Conservation (phyloP, 1,140 invertebrate species). For the Pogonus chalceus region DNA sequence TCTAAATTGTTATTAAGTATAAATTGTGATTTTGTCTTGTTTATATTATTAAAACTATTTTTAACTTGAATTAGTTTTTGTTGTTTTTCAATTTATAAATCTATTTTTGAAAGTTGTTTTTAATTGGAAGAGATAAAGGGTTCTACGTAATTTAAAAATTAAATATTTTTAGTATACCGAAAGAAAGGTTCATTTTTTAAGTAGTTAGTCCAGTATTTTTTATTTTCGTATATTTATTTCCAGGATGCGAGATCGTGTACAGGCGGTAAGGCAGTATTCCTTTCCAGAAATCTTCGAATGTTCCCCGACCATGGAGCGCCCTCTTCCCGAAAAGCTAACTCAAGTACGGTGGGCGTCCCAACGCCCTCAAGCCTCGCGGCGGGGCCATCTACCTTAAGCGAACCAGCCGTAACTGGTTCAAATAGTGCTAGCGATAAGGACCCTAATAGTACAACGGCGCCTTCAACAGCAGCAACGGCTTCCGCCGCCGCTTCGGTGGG, state of each 20-base stretch:
- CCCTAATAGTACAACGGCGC: not conserved
- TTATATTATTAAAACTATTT: too few species aligned
- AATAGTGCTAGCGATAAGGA: not conserved
- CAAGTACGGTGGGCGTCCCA: not conserved
- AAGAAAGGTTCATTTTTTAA: too few species aligned
- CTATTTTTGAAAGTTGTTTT: too few species aligned
- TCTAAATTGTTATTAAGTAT: too few species aligned
- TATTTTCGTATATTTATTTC: not conserved
- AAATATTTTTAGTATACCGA: too few species aligned
- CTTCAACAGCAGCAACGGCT: not conserved
- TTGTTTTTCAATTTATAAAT: too few species aligned
- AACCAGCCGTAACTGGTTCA: not conserved
- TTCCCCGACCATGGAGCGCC: conserved; percentile 2
- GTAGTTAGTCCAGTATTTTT: too few species aligned
- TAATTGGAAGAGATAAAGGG: too few species aligned
- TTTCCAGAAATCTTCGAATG: conserved; percentile 4
- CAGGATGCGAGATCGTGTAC: conserved; percentile 3
- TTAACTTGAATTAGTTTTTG: too few species aligned
- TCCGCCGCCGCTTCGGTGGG: too few species aligned
- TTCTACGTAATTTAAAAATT: too few species aligned
- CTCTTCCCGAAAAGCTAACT: conserved; percentile 5
- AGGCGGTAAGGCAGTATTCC: conserved; percentile 5
- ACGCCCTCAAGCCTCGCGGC: not conserved
- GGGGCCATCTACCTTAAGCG: not conserved
- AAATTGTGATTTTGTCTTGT: too few species aligned